Conservation (phyloP, 1,140 invertebrate species). For the Chelonus insularis region DNA sequence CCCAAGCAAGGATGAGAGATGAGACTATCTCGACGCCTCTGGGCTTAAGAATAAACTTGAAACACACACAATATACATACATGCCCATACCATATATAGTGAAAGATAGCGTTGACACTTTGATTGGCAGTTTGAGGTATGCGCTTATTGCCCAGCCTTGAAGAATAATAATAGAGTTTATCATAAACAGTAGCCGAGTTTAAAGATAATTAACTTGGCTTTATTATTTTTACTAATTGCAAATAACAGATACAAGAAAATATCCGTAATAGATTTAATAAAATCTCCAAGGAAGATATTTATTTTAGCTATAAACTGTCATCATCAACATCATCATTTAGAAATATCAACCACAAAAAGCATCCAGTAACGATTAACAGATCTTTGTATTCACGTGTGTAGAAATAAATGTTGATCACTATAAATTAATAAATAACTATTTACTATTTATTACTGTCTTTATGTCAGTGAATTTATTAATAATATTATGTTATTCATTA, state of each 20-base stretch:
- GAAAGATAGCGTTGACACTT: conserved; percentile 40
- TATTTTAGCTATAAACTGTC: not conserved
- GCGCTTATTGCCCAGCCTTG: conserved; percentile 27
- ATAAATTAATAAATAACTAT: too few relatives aligned
- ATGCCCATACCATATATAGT: conserved; percentile 3
- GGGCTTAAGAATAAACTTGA: not conserved
- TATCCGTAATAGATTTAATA: too few relatives aligned
- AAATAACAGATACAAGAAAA: too few relatives aligned
- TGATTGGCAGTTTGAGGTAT: conserved; percentile 43
- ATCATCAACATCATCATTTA: not conserved
- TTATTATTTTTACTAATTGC: conserved; percentile 1
- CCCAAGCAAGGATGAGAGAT: too few relatives aligned
- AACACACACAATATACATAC: not conserved
- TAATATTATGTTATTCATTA: too few relatives aligned
- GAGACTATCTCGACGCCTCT: not conserved
- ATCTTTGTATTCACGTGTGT: too few relatives aligned
- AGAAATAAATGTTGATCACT: too few relatives aligned
- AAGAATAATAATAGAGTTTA: conserved; percentile 26
- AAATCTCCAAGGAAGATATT: not conserved
- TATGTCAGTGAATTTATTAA: too few relatives aligned
- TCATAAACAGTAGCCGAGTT: conserved; percentile 14
- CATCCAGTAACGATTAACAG: too few relatives aligned
- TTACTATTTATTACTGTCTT: too few relatives aligned
- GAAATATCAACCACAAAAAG: too few relatives aligned
- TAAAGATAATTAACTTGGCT: conserved; percentile 4